Percentiles rank a stretch among this genome's conserved stretches.
Evolutionary conservation across 1,140 invertebrate species (phyloP).

Genomic region (Penaeus japonicus): DNA sequence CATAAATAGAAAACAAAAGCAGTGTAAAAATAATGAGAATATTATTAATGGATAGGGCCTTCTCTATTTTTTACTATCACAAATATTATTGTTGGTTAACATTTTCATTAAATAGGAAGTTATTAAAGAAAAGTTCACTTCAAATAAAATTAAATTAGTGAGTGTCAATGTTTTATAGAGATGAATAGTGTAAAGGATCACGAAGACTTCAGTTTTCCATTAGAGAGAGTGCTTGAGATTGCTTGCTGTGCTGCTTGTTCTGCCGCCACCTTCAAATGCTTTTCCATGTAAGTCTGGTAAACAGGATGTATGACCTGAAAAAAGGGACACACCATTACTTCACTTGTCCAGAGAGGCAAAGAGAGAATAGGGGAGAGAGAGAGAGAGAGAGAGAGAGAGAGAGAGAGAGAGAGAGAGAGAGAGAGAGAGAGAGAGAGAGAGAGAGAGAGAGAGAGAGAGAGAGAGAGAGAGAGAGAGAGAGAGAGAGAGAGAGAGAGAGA

Average conservation of each 20-base stretch:
- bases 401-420: not conserved
- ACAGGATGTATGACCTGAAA: constrained; percentile 47
- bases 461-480: no score
- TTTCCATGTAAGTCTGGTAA: constrained; percentile 53
- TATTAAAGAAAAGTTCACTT: not conserved
- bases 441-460: no score
- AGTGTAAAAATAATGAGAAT: not conserved
- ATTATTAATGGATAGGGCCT: constrained; percentile 24
- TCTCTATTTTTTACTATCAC: constrained; percentile 9
- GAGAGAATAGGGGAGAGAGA: not conserved
- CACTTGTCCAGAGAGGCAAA: not conserved
- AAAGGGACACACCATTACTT: not conserved
- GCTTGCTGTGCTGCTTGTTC: constrained; percentile 48
- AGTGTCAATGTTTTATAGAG: not conserved
- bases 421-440: no score
- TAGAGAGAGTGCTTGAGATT: constrained; percentile 26
- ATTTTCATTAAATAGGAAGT: not conserved
- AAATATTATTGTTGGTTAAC: constrained; percentile 13
- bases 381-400: not conserved
- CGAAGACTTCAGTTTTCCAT: constrained; percentile 35
- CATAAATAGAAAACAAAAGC: constrained; percentile 13
- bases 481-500: no score
- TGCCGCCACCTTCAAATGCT: constrained; percentile 47
- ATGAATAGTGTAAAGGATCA: constrained; percentile 6
- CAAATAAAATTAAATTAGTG: not conserved